Base-by-base conservation (phyloP, 2,888 invertebrate species). In the Nephrotoma flavescens region DNA sequence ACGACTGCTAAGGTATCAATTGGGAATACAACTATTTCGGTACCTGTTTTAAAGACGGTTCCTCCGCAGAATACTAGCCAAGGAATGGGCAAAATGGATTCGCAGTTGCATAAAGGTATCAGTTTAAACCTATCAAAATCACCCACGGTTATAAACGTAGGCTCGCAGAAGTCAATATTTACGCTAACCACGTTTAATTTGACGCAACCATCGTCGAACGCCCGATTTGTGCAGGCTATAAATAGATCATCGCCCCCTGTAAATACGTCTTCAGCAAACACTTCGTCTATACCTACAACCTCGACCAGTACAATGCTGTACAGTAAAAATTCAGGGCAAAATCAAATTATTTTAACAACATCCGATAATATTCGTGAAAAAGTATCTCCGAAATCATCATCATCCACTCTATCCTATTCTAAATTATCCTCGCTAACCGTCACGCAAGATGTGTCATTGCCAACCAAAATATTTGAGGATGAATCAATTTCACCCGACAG, bases 391-490 rank as follows among this genome's bases (percentile, higher is more conserved):
- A 93, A 93, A 87, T 92, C 93, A 0, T 92, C 93, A 91, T 93
- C 90, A 88, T 91, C 92, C 88, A 93, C 92, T 89, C 92, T 93
- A 44, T 92, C 93, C 3, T 92, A 92, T 87, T 90, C 93, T 0
- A 93, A 93, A 88, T 89, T 93, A 12, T 94, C 94, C 0, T 93
- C 94, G 88, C 91, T 94, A 84, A 92, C 93, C 0, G 93, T 93
- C 6, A 91, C 92, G 0, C 93, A 94, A 89, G 94, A 94, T 89
- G 93, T 92, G 87, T 93, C 93, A 7, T 91, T 94, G 19, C 94
- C 95, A 0, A 94, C 94, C 6, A 94, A 94, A 89, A 94, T 94
- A 89, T 94, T 95, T 89, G 94, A 95, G 90, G 94, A 95, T 88
- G 94, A 94, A 88, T 94, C 93, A 0, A 93, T 94, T 0, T 94